phyloP scores from a whole-genome alignment of 1,140 invertebrate genomes.

The Drosophila pallidifrons region DNA sequence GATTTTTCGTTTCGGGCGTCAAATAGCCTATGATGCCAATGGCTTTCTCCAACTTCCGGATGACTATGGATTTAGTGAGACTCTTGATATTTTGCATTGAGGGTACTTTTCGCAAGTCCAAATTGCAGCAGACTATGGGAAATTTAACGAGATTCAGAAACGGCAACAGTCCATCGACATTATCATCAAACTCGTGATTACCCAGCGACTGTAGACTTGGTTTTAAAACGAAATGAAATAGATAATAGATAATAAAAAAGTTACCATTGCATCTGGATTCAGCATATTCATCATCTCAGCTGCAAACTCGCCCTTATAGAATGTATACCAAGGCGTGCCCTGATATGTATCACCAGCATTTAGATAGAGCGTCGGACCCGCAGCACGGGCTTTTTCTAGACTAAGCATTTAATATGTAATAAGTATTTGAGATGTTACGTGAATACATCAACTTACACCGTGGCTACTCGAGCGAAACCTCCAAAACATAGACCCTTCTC shows the following conservation, averaged over 20 bases:
- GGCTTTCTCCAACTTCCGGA: constrained; percentile 87
- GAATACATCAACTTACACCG: constrained; percentile 84
- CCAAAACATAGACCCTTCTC: constrained; percentile 89
- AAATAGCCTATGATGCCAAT: constrained; percentile 96
- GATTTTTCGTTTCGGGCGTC: constrained; percentile 90
- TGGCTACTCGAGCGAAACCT: constrained; percentile 91
- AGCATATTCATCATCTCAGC: constrained; percentile 91
- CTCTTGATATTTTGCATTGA: constrained; percentile 83
- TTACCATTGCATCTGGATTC: constrained; percentile 93
- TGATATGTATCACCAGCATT: constrained; percentile 96
- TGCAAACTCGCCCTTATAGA: constrained; percentile 91
- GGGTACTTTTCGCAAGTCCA: constrained; percentile 89
- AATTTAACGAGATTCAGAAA: constrained; percentile 90
- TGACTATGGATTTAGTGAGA: constrained; percentile 88
- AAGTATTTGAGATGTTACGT: not conserved
- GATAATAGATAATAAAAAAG: no score
- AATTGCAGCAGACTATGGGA: constrained; percentile 91
- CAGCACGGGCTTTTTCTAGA: constrained; percentile 86
- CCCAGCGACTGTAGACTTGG: constrained; percentile 90
- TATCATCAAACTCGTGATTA: constrained; percentile 97
- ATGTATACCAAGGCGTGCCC: constrained; percentile 92
- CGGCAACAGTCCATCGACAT: constrained; percentile 89
- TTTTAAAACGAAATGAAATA: not conserved
- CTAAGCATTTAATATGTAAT: constrained; percentile 53
- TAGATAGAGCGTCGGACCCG: constrained; percentile 89